phyloP scores from a whole-genome alignment of 2,888 invertebrate species.

The Cataglyphis rosenhaueri region DNA sequence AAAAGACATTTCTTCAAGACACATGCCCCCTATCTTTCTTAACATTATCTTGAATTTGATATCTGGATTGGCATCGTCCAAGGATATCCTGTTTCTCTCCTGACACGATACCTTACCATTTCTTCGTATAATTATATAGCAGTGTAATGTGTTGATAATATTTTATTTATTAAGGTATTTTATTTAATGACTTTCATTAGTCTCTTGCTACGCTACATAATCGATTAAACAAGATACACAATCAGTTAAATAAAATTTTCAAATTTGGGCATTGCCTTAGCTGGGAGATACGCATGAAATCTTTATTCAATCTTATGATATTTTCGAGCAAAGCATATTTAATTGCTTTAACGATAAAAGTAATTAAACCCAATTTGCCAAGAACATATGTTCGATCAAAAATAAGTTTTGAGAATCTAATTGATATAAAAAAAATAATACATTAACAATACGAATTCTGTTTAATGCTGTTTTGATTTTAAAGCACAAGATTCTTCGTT shows the following conservation, averaged over 20 bases:
- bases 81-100: slow-evolving; percentile 36
- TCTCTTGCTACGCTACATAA: neutral
- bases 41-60: neutral
- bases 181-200: neutral
- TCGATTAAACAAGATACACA: neutral
- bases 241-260: neutral
- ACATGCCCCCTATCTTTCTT: neutral
- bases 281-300: neutral
- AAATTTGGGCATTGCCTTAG: neutral
- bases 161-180: neutral
- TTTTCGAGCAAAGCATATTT: too few relatives aligned
- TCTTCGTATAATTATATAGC: neutral
- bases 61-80: slow-evolving; percentile 21
- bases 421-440: too few relatives aligned
- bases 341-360: too few relatives aligned
- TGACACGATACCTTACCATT: neutral
- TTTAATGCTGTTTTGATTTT: too few relatives aligned
- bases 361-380: too few relatives aligned
- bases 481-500: too few relatives aligned
- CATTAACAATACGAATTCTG: too few relatives aligned
- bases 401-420: too few relatives aligned
- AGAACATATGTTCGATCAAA: too few relatives aligned
- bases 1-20: slow-evolving; percentile 31
- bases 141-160: neutral
- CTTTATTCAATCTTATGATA: neutral